Conservation (phyloP, 2,888 invertebrate genomes). For the Perizoma affinitatum region DNA sequence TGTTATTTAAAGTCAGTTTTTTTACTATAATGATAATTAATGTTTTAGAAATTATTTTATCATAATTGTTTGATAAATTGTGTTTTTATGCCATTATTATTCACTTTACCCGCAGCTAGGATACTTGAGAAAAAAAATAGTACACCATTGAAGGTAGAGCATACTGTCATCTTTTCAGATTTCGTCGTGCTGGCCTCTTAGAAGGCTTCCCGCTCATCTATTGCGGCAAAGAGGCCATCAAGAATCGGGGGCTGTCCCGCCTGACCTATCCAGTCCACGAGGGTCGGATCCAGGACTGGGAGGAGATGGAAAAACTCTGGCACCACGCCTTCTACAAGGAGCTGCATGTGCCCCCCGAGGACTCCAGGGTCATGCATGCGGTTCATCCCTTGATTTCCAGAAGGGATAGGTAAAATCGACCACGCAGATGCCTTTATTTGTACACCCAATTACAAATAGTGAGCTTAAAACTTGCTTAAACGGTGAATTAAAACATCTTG, state of each 20-base stretch:
- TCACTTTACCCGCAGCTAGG: too few relatives aligned
- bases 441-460: too few relatives aligned
- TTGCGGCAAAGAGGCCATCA: constrained; percentile 85
- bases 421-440: too few relatives aligned
- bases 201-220: constrained; percentile 74
- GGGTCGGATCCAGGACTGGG: constrained; percentile 92
- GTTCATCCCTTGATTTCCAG: constrained; percentile 92
- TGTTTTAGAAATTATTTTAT: too few relatives aligned
- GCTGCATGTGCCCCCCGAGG: constrained; percentile 91
- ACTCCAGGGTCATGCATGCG: constrained; percentile 90
- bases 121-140: too few relatives aligned
- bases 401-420: constrained; percentile 81
- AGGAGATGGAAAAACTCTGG: constrained; percentile 95
- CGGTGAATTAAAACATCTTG: too few relatives aligned
- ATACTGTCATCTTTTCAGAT: constrained; percentile 40
- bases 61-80: too few relatives aligned
- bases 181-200: constrained; percentile 50
- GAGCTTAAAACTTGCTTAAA: too few relatives aligned
- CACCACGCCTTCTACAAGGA: constrained; percentile 94
- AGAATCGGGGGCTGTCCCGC: constrained; percentile 73
- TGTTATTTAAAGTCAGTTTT: too few relatives aligned
- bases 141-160: neutral
- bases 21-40: too few relatives aligned
- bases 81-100: too few relatives aligned
- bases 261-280: constrained; percentile 91